Percentiles rank a stretch among this genome's conserved stretches.
These are phyloP conservation scores for Phalacrocorax brasilianus DNA, from an alignment of 2,113 vertebrate species.

Conservation along the genomic window DNA sequence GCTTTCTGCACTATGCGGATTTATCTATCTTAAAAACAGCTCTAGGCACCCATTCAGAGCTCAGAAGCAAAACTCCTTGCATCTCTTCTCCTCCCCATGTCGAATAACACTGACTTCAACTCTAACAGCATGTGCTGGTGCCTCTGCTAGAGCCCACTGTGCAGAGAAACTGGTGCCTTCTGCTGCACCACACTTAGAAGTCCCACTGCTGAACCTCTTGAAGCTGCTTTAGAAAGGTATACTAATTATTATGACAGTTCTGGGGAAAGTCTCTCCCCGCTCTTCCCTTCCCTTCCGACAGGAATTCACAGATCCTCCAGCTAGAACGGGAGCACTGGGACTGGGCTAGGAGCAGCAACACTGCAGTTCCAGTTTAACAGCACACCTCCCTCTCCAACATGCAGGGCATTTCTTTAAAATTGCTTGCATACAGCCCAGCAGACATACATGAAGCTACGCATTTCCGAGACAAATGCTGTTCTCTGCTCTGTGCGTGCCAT, in stretches of 20 bases:
- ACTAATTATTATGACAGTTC: background rate
- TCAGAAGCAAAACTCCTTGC: background rate
- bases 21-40: conserved; percentile 16
- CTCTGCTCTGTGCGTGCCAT: background rate
- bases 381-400: background rate
- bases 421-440: background rate
- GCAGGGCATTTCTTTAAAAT: background rate
- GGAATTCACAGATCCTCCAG: background rate
- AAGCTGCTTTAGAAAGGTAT: conserved; percentile 8
- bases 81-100: background rate
- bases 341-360: background rate
- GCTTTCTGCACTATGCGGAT: background rate
- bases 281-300: background rate
- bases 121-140: background rate
- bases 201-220: background rate
- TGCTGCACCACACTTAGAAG: background rate
- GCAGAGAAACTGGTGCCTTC: background rate
- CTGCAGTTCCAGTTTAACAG: background rate
- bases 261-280: background rate
- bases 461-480: background rate
- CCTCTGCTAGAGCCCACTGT: background rate
- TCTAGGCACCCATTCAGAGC: background rate
- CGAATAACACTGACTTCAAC: background rate
- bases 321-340: background rate
- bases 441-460: background rate